phyloP scores from a whole-genome alignment of 2,888 invertebrate species.

The Brachynemurus nebulosus region DNA sequence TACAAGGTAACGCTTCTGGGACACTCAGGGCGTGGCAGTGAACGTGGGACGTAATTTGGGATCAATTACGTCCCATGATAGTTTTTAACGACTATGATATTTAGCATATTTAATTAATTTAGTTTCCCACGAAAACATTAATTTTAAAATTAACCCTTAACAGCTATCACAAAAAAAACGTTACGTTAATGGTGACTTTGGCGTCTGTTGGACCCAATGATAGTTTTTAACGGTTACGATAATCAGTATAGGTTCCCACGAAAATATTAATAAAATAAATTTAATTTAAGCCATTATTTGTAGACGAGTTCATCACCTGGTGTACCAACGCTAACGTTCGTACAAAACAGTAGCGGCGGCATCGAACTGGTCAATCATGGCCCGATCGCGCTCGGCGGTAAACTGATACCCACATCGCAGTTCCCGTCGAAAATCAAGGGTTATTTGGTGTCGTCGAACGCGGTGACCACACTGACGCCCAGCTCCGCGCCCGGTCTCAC shows the following conservation, averaged over 20 bases:
- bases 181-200: too few species aligned
- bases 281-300: background rate
- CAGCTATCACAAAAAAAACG: too few species aligned
- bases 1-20: too few species aligned
- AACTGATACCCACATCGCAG: slow-evolving; percentile 20
- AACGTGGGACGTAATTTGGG: too few species aligned
- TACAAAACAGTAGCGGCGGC: slow-evolving; percentile 5
- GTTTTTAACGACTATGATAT: background rate
- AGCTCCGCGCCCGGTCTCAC: too few species aligned
- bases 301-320: background rate
- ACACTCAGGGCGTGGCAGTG: too few species aligned
- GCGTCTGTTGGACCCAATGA: too few species aligned
- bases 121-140: too few species aligned
- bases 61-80: too few species aligned
- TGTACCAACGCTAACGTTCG: slow-evolving; percentile 8
- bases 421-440: slow-evolving; percentile 17
- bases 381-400: slow-evolving; percentile 21
- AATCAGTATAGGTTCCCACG: too few species aligned
- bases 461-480: background rate
- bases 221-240: too few species aligned
- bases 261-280: background rate
- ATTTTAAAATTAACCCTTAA: too few species aligned
- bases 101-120: background rate
- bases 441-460: slow-evolving; percentile 8
- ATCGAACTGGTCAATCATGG: slow-evolving; percentile 17